Base-by-base conservation (phyloP, 2,797 vertebrate genomes). In the Steatocranus sp. region DNA sequence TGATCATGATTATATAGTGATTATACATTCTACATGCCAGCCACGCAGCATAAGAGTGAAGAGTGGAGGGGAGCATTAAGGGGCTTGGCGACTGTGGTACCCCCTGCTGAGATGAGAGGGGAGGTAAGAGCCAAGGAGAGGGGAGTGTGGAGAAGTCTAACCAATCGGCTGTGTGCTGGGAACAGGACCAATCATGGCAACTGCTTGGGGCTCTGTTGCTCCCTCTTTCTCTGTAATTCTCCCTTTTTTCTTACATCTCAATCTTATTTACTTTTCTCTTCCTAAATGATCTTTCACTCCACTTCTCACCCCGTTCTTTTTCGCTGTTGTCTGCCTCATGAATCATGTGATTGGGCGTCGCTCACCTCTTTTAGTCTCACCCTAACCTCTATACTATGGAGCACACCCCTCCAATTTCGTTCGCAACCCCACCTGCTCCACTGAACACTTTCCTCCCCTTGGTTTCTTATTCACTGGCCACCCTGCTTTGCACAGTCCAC, bases 41-140 rank as follows among this genome's bases (percentile, higher is more conserved):
- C 91, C 91, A 91, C 86, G 95, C 93, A 97, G 95, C 90, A 95
- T 79, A 95, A 95, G 94, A 95, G 95, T 95, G 80, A 95, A 95
- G 94, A 95, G 95, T 95, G 96, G 95, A 96, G 96, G 97, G 96
- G 97, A 96, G 97, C 97, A 97, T 97, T 96, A 98, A 97, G 97
- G 97, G 97, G 92, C 91, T 95, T 96, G 97, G 96, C 96, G 97
- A 97, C 97, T 96, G 96, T 94, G 96, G 96, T 96, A 97, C 97
- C 97, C 97, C 97, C 96, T 95, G 97, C 97, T 96, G 94, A 94
- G 94, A 94, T 94, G 92, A 97, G 96, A 96, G 95, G 95, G 96
- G 96, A 97, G 96, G 97, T 97, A 97, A 98, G 97, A 98, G 97
- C 97, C 96, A 96, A 96, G 96, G 96, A 97, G 97, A 97, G 96